Percentiles rank a stretch among this genome's conserved stretches.
These are phyloP conservation scores for Symphodus melops DNA, from an alignment of 2,113 vertebrate genomes.

Conservation along the genomic window DNA sequence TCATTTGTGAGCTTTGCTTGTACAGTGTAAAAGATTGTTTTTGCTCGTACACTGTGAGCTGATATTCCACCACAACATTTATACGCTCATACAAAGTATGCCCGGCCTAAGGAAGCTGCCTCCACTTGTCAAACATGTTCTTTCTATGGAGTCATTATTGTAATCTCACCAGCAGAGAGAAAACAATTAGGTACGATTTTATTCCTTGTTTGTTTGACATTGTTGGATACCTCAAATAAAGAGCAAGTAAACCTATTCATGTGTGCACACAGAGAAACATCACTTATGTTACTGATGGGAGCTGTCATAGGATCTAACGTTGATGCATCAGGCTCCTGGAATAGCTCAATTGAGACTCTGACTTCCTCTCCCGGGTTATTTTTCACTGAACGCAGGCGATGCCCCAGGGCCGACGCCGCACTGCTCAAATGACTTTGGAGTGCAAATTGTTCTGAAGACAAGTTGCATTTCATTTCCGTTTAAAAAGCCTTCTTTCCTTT, in stretches of 20 bases:
- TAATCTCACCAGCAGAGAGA: neutral
- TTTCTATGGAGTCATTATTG: no score
- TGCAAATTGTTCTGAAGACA: slow-evolving; percentile 33
- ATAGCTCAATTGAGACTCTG: neutral
- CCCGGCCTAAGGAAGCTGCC: no score
- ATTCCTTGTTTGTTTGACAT: no score
- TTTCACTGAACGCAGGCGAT: slow-evolving; percentile 18
- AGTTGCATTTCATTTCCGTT: slow-evolving; percentile 20
- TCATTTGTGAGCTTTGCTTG: no score
- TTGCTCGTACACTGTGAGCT: no score
- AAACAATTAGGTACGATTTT: no score
- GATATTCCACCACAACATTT: no score
- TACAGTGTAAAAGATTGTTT: no score
- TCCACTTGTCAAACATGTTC: no score
- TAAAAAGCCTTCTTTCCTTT: slow-evolving; percentile 22
- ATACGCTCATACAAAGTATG: no score
- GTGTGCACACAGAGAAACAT: neutral
- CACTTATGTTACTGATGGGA: neutral
- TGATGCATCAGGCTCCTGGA: neutral
- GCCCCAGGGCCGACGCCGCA: slow-evolving; percentile 21
- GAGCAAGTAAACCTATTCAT: neutral
- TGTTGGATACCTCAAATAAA: neutral
- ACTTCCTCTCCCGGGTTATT: slow-evolving; percentile 22
- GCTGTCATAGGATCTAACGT: neutral
- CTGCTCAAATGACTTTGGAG: slow-evolving; percentile 30